Conservation (phyloP, 2,113 vertebrate species). For the Xenopus laevis region DNA sequence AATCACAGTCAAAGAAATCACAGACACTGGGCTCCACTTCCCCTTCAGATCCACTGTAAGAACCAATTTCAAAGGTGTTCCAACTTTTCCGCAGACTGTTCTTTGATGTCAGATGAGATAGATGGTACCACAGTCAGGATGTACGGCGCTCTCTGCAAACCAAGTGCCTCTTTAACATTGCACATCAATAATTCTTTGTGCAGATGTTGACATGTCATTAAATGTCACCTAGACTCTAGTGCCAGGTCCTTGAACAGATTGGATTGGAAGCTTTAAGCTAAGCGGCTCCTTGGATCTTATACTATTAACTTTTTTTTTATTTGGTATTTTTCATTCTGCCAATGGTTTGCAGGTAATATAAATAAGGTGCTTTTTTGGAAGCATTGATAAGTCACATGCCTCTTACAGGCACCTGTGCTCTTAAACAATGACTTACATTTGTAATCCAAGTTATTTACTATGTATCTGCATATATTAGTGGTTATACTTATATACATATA, state of each 20-base stretch:
- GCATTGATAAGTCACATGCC: too few relatives aligned
- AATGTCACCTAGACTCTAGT: constrained; percentile 11
- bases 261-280: constrained; percentile 10
- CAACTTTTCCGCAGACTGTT: constrained; percentile 31
- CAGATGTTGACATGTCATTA: constrained; percentile 20
- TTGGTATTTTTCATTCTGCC: constrained; percentile 16
- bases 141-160: constrained; percentile 4
- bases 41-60: constrained; percentile 31
- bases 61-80: constrained; percentile 44
- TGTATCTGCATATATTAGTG: too few relatives aligned
- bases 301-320: constrained; percentile 9
- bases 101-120: constrained; percentile 11
- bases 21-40: not conserved
- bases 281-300: not conserved
- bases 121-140: not conserved
- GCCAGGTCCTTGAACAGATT: constrained; percentile 24
- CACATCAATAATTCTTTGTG: constrained; percentile 35
- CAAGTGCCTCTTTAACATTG: not conserved
- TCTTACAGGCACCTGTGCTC: too few relatives aligned
- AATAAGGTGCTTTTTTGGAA: not conserved
- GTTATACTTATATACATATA: too few relatives aligned
- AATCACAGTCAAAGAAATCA: constrained; percentile 40
- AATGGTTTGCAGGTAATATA: not conserved
- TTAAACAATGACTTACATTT: not conserved
- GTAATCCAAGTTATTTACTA: too few relatives aligned